A percentile compares a stretch with the other conserved stretches of the same genome.
Conservation (phyloP, 2,888 invertebrate species). For the Dermolepida albohirtum region DNA sequence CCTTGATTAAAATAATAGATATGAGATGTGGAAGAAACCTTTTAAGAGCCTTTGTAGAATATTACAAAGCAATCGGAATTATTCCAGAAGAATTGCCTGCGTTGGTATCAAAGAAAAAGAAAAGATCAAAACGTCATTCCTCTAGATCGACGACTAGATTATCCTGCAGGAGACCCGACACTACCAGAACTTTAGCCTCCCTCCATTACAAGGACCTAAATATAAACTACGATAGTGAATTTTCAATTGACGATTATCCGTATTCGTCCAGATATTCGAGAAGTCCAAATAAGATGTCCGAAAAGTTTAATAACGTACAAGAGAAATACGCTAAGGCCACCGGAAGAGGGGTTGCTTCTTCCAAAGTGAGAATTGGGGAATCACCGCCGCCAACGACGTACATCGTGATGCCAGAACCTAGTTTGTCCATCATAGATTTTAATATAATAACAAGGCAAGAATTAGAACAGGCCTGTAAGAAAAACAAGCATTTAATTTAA, state of each 20-base stretch:
- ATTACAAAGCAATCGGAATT: constrained; percentile 81
- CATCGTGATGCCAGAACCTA: constrained; percentile 70
- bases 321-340: constrained; percentile 29
- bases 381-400: constrained; percentile 57
- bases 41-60: constrained; percentile 81
- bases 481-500: constrained; percentile 45
- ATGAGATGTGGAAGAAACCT: constrained; percentile 83
- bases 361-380: constrained; percentile 44
- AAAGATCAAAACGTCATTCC: constrained; percentile 52
- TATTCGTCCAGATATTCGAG: constrained; percentile 55
- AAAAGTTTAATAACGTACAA: constrained; percentile 19
- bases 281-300: constrained; percentile 52
- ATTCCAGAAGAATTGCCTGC: constrained; percentile 65
- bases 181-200: constrained; percentile 67
- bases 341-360: constrained; percentile 23
- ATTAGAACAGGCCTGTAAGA: constrained; percentile 65
- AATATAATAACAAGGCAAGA: constrained; percentile 41
- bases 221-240: constrained; percentile 69
- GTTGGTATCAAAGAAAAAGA: constrained; percentile 49
- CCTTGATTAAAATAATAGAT: constrained; percentile 69
- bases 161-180: constrained; percentile 65
- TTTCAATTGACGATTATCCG: constrained; percentile 65
- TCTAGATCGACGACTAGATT: constrained; percentile 60
- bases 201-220: constrained; percentile 69
- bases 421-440: constrained; percentile 76